Conservation (phyloP, 2,888 invertebrate genomes). For the Dorcus parallelipipedus region DNA sequence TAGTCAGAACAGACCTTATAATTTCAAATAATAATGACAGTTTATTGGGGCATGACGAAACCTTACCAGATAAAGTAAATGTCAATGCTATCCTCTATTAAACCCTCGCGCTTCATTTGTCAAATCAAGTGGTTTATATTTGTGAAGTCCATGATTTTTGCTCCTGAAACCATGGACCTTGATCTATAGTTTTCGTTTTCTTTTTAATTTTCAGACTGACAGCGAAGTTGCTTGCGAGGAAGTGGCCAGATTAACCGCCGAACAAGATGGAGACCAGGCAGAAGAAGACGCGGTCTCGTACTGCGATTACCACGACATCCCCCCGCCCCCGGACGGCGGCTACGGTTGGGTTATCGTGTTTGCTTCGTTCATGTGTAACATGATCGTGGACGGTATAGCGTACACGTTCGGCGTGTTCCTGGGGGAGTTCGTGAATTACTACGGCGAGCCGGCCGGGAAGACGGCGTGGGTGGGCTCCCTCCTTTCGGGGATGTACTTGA, state of each 20-base stretch:
- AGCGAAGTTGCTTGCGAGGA: slow-evolving; percentile 85
- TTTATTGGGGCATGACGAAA: no score
- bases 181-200: no score
- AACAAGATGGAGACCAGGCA: slow-evolving; percentile 58
- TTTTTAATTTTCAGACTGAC: slow-evolving; percentile 62
- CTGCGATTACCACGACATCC: slow-evolving; percentile 73
- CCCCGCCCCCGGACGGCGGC: slow-evolving; percentile 87
- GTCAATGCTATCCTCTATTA: no score
- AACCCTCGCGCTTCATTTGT: no score
- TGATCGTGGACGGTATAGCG: slow-evolving; percentile 98
- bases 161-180: no score
- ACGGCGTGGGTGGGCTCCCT: slow-evolving; percentile 94
- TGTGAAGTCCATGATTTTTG: no score
- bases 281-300: slow-evolving; percentile 56
- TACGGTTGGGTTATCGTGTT: slow-evolving; percentile 94
- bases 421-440: slow-evolving; percentile 73
- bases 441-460: slow-evolving; percentile 81
- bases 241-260: slow-evolving; percentile 71
- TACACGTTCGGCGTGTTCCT: slow-evolving; percentile 96
- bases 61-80: no score
- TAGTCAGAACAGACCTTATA: no score
- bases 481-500: slow-evolving; percentile 91
- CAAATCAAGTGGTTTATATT: no score
- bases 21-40: no score
- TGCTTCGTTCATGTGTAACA: slow-evolving; percentile 95